Base-by-base conservation (phyloP, 2,888 invertebrate genomes). In the Leptopilina myrica region DNA sequence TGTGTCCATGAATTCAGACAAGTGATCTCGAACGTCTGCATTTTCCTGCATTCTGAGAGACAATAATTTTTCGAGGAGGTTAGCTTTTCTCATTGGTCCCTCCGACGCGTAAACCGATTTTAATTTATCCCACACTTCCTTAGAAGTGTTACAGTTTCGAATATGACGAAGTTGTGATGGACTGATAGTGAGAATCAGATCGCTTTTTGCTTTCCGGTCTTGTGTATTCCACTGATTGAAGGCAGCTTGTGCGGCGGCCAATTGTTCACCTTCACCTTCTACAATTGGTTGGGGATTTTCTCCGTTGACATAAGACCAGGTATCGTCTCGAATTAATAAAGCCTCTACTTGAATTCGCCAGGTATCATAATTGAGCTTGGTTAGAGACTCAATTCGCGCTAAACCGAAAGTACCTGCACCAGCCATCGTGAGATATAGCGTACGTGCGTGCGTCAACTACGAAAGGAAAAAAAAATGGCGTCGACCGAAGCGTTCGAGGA, bases 1-100 rank as follows among this genome's bases (percentile, higher is more conserved):
- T 2, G 77, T 75, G 43, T 79, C 79, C 49, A 65, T 79, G 46
- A 79, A 78, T 20, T 76, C 20, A 11, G 64, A 8, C 14, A 81
- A n/a, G 59, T 82, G 79, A 14, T 82, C 76, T 49, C 76, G n/a
- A 5, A 78, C 66, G 8, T 43, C 43, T 8, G 43, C 5, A 3
- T 43, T 43, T 43, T 43, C 43, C 5, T 43, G 43, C 43, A 43
- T 43, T 43, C 8, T 43, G 43, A 43, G 43, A 43, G 43, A 43
- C 43, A 43, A 43, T 43, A 43, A 43, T 43, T 43, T 43, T 43
- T 43, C 43, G 43, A 43, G 43, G 43, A 43, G 43, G 5, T 43
- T 43, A 0, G 43, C 43, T 8, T 43, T 43, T 43, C 43, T 43
- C 26, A 43, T 43, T 43, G 43, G 43, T 43, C 43, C 43, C 43